Conservation (phyloP, 2,888 invertebrate species). For the Plagodis pulveraria region DNA sequence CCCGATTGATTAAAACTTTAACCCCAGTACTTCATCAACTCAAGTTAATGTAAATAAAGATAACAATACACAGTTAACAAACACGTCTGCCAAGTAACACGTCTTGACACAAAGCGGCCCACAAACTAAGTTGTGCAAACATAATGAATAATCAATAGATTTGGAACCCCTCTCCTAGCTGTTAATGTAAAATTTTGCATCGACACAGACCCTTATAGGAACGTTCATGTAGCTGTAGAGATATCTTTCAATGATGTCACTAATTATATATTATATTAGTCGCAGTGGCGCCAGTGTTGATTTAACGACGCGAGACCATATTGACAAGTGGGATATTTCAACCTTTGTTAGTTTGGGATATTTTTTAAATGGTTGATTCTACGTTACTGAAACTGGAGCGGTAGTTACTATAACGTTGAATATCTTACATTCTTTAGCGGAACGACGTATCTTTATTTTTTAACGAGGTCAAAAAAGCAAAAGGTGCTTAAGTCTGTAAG, state of each 20-base stretch:
- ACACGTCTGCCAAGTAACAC: conserved; percentile 33
- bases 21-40: background rate
- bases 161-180: conserved; percentile 40
- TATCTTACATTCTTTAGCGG: no score
- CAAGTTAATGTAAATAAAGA: conserved; percentile 27
- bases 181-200: conserved; percentile 57
- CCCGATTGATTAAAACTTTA: background rate
- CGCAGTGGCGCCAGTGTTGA: no score
- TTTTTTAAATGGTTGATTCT: no score
- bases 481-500: no score
- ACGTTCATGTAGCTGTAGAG: background rate
- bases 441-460: no score
- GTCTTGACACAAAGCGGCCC: conserved; percentile 40
- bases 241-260: background rate
- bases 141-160: conserved; percentile 70
- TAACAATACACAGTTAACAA: conserved; percentile 15
- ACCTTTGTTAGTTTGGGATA: no score
- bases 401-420: no score
- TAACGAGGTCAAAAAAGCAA: no score
- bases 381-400: no score
- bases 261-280: background rate
- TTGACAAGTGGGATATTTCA: no score
- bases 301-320: no score
- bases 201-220: conserved; percentile 2
- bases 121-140: conserved; percentile 54